phyloP scores from a whole-genome alignment of 2,888 invertebrate species.

The Pammene aurita region DNA sequence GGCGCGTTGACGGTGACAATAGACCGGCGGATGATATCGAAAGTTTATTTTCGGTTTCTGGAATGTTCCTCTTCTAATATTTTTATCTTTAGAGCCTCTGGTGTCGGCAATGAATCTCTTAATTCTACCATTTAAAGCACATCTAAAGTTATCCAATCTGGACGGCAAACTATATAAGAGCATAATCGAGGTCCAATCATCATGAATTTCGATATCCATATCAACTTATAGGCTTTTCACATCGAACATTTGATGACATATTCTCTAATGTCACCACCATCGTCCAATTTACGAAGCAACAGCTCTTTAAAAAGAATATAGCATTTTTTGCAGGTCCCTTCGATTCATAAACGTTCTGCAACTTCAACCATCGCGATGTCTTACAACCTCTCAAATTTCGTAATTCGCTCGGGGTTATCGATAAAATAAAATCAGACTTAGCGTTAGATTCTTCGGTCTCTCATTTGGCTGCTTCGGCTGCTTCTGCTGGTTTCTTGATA shows the following conservation, averaged over 20 bases:
- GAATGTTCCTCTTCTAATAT: not conserved
- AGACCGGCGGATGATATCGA: no score
- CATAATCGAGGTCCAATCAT: not conserved
- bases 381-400: conserved; percentile 9
- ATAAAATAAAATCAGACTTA: not conserved
- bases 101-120: not conserved
- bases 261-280: not conserved
- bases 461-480: no score
- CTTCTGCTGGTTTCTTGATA: no score
- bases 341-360: not conserved
- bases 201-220: not conserved
- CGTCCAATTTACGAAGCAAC: conserved; percentile 5
- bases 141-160: not conserved
- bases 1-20: no score
- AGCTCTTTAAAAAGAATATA: not conserved
- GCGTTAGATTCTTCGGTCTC: no score
- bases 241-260: conserved; percentile 5
- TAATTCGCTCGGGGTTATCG: conserved; percentile 1
- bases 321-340: conserved; percentile 4
- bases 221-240: conserved; percentile 4
- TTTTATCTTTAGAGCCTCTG: not conserved
- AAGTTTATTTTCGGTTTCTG: no score
- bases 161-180: not conserved
- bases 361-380: not conserved
- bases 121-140: not conserved